Evolutionary conservation across 2,888 invertebrate genomes (phyloP).

Genomic region (Phymatocera aterrima): DNA sequence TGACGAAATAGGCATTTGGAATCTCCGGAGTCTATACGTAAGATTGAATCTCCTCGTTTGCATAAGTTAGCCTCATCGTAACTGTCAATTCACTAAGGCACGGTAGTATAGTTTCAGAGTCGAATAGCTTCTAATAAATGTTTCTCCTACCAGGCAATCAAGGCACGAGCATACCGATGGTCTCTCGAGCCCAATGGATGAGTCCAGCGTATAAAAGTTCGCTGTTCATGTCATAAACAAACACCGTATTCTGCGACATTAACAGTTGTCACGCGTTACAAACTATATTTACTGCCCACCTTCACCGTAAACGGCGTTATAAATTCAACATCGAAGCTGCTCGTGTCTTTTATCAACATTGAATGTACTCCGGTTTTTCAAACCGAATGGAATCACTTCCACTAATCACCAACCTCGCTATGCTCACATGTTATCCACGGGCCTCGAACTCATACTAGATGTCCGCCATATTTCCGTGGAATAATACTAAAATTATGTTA

Average conservation of each 20-base stretch:
- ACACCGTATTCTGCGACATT: conserved; percentile 40
- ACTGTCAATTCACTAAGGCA: conserved; percentile 73
- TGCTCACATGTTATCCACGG: not conserved
- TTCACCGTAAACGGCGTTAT: conserved; percentile 19
- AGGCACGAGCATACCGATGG: conserved; percentile 2
- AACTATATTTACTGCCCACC: conserved; percentile 36
- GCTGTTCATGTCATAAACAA: conserved; percentile 30
- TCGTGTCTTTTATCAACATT: conserved; percentile 29
- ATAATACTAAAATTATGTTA: not conserved
- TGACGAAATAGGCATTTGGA: not conserved
- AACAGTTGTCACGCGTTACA: conserved; percentile 45
- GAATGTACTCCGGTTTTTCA: conserved; percentile 9
- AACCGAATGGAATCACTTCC: conserved; percentile 8
- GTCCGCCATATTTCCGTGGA: not conserved
- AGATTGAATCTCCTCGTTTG: conserved; percentile 74
- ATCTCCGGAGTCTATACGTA: conserved; percentile 57
- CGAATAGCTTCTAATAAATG: conserved; percentile 72
- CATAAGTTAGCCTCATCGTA: conserved; percentile 73
- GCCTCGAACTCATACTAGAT: not conserved
- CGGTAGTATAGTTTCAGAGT: conserved; percentile 72
- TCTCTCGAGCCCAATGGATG: conserved; percentile 2
- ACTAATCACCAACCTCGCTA: conserved; percentile 1
- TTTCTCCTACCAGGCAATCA: conserved; percentile 23
- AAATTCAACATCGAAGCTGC: conserved; percentile 27
- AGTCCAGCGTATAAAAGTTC: conserved; percentile 15